These are phyloP conservation scores for Gorsachius magnificus DNA, from an alignment of 2,797 vertebrate species.

Conservation along the genomic window DNA sequence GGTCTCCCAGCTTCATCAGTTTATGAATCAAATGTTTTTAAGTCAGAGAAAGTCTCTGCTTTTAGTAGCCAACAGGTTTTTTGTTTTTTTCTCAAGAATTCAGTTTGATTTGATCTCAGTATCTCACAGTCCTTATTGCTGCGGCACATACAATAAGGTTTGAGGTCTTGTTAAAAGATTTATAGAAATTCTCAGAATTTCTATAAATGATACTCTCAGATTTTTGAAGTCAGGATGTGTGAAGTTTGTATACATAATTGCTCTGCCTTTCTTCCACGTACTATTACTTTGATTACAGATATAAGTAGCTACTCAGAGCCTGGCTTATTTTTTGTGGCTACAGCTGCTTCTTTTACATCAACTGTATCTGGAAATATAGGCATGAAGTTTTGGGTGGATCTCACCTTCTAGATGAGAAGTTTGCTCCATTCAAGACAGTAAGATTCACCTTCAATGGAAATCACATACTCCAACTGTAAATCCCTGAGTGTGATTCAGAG, in stretches of 20 bases:
- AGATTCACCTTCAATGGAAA: background rate
- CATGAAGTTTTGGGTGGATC: background rate
- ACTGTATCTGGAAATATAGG: background rate
- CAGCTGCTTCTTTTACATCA: background rate
- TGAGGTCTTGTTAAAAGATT: background rate
- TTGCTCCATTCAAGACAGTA: background rate
- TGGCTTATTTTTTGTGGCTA: background rate
- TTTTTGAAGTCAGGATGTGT: background rate
- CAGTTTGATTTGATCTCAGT: background rate
- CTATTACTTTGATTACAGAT: background rate
- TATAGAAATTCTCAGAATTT: background rate
- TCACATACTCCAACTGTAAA: background rate
- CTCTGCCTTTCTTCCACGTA: background rate
- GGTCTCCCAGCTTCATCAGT: background rate
- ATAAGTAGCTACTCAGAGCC: background rate
- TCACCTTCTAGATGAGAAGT: background rate
- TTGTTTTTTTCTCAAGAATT: background rate
- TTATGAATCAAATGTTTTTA: background rate
- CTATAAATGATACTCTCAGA: background rate
- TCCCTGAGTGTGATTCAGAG: background rate
- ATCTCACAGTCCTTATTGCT: background rate
- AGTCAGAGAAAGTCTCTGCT: background rate
- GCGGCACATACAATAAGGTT: background rate
- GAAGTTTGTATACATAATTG: background rate
- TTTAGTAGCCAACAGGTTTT: background rate